phyloP scores from a whole-genome alignment of 2,113 vertebrate genomes.

The Istiophorus platypterus region DNA sequence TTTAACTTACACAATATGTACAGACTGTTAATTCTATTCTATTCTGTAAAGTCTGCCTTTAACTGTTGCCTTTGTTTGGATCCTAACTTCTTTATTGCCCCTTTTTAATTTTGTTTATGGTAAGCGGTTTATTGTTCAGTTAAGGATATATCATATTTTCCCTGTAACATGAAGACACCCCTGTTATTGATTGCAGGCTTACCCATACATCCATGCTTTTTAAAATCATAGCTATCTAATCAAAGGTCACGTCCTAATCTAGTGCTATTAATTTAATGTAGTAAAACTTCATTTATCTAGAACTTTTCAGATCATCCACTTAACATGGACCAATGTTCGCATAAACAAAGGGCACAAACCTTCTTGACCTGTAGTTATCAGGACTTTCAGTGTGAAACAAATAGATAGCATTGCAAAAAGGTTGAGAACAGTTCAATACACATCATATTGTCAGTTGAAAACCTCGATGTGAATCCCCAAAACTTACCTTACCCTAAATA shows the following conservation, averaged over 20 bases:
- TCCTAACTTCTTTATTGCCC: background rate
- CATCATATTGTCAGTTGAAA: too few species aligned
- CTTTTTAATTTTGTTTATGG: constrained; percentile 2
- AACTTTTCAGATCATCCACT: background rate
- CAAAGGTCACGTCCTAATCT: background rate
- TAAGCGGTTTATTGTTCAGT: background rate
- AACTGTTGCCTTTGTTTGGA: background rate
- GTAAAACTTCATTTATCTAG: background rate
- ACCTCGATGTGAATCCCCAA: too few species aligned
- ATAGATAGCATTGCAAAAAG: background rate
- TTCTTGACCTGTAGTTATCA: too few species aligned
- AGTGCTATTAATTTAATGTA: background rate
- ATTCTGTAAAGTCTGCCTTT: background rate
- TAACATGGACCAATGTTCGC: background rate
- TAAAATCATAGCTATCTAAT: background rate
- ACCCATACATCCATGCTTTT: background rate
- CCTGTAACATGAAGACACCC: background rate
- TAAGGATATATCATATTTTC: background rate
- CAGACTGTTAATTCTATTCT: background rate
- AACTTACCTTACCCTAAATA: background rate
- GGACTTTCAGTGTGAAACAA: background rate
- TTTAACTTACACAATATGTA: background rate
- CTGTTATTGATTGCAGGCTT: background rate
- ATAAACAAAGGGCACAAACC: too few species aligned
- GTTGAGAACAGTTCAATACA: background rate